Evolutionary conservation across 1,140 invertebrate genomes (phyloP), one percentile per base, ranked within the genome.

Genomic region (Chymomyza costata): DNA sequence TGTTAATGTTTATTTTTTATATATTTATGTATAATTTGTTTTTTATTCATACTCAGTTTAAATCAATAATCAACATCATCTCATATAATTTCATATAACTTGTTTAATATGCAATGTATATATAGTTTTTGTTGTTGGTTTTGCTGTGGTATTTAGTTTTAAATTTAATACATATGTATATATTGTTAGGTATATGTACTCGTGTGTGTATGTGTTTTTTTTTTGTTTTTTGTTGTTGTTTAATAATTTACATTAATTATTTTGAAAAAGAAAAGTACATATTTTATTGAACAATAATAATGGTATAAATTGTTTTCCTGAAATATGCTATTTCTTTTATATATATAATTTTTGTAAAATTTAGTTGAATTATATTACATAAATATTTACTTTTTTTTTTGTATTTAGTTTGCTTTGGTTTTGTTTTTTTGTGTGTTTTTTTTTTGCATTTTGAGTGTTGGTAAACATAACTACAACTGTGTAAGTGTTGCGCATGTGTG

Each of bases 21-120:
- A 58, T 66, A 52, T 65, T 52, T 65, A 59, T 69, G 57, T 81
- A 63, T 73, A 65, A 60, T 81, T 74, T 59, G 34, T 63, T 70
- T n/a, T 73, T 82, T 61, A 68, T 73, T 66, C 58, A 66, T 67
- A 67, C 58, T 73, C 74, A 80, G 57, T 71, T 82, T 74, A 82
- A 82, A 82, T 82, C 64, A 82, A 82, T 76, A 82, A 82, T 74
- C 76, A 82, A 82, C 69, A 82, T 76, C 73, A 61, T 80, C 65
- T 80, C 61, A 70, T 76, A 78, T 81, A 65, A 70, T 78, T 81
- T 44, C 55, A 68, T 78, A 70, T 82, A 78, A 71, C 59, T 58
- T 59, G 53, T 76, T 70, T 59, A 78, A 82, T 82, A 78, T 71
- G 64, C 64, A 78, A 80, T 73, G 68, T 80, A 80, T 64, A 68